Percentiles rank a stretch among this genome's conserved stretches.
phyloP scores from a whole-genome alignment of 2,113 vertebrate genomes.

The Sus scrofa region T2T-Sscrofa CM000825.6:41108501-41109000 shows the following conservation, averaged over 20 bases:
- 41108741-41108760: background rate
- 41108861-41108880: background rate
- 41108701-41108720: background rate
- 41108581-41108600: background rate
- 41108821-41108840: background rate
- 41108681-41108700: background rate
- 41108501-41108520: background rate
- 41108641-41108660: background rate
- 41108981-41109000: background rate
- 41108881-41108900: background rate
- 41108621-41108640: background rate
- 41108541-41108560: background rate
- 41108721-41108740: background rate
- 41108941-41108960: background rate
- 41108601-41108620: background rate
- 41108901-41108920: background rate
- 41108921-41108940: background rate
- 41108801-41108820: background rate
- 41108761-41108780: background rate
- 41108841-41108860: background rate
- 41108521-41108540: background rate
- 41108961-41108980: background rate
- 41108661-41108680: background rate
- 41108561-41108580: slow-evolving; percentile 10
- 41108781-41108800: background rate